Conservation (phyloP, 2,797 vertebrate genomes). For the Rhabdophis nuchalis region DNA sequence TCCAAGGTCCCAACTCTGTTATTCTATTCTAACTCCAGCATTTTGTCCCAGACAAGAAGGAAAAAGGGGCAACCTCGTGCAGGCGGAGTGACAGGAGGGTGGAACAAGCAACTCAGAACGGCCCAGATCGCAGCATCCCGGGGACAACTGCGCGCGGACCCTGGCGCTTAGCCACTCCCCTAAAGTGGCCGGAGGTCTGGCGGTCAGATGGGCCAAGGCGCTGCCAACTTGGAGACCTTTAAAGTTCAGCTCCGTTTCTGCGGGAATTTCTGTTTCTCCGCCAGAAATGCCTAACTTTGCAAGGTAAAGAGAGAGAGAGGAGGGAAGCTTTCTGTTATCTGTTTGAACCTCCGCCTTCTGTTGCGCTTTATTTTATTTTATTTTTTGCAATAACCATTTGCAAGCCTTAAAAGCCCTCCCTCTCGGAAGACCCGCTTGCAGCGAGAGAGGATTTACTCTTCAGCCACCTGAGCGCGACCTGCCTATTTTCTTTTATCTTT, state of each 20-base stretch:
- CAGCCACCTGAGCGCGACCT: no score
- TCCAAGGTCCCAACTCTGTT: no score
- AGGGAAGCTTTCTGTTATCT: neutral
- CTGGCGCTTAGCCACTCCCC: neutral
- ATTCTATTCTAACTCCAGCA: no score
- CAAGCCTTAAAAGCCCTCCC: neutral
- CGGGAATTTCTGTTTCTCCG: neutral
- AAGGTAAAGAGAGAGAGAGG: neutral
- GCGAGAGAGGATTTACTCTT: neutral
- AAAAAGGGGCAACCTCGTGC: no score
- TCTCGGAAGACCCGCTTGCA: neutral
- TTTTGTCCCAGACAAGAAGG: neutral
- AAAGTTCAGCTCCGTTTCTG: neutral
- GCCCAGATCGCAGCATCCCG: neutral
- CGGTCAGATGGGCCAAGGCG: conserved; percentile 11
- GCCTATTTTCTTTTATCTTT: neutral
- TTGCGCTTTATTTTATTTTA: neutral
- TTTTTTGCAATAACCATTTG: neutral
- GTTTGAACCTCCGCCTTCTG: neutral
- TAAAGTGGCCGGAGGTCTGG: neutral
- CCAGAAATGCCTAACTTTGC: neutral
- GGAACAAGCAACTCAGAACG: neutral
- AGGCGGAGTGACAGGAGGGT: neutral
- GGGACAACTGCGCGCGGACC: neutral
- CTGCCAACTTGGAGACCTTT: neutral